A percentile compares a stretch with the other conserved stretches of the same genome.
Evolutionary conservation across 1,140 invertebrate species (phyloP).

Genomic region (Drosophila pandora): DNA sequence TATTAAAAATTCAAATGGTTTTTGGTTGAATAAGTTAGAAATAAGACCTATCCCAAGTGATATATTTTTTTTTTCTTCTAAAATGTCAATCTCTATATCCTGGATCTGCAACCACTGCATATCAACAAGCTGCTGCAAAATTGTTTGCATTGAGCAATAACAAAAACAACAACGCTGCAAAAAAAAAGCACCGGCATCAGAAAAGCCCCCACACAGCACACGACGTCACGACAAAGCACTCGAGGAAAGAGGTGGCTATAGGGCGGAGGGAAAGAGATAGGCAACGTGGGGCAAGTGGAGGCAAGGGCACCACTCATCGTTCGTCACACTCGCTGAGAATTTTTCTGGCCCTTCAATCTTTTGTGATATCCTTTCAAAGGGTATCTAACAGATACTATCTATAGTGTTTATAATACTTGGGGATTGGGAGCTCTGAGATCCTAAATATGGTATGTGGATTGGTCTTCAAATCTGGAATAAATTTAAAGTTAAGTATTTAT

Average conservation of each 20-base stretch:
- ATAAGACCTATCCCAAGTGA: too few species aligned
- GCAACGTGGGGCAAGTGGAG: neutral
- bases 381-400: too few species aligned
- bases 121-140: constrained; percentile 43
- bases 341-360: constrained; percentile 36
- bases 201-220: constrained; percentile 75
- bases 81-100: neutral
- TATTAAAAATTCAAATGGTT: too few species aligned
- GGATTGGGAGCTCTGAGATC: neutral
- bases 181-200: constrained; percentile 25
- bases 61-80: too few species aligned
- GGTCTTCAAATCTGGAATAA: too few species aligned
- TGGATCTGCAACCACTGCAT: constrained; percentile 10
- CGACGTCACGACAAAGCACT: constrained; percentile 64
- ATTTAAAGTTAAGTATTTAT: too few species aligned
- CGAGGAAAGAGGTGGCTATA: constrained; percentile 2
- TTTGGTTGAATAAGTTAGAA: too few species aligned
- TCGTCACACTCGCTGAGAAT: constrained; percentile 59
- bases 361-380: constrained; percentile 10
- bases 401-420: neutral
- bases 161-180: constrained; percentile 15
- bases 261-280: constrained; percentile 9
- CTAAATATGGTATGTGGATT: too few species aligned
- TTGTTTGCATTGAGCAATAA: constrained; percentile 47
- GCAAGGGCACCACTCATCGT: constrained; percentile 36